Evolutionary conservation across 1,140 invertebrate species (phyloP).

Genomic region (Proctacanthus coquilletti): DNA sequence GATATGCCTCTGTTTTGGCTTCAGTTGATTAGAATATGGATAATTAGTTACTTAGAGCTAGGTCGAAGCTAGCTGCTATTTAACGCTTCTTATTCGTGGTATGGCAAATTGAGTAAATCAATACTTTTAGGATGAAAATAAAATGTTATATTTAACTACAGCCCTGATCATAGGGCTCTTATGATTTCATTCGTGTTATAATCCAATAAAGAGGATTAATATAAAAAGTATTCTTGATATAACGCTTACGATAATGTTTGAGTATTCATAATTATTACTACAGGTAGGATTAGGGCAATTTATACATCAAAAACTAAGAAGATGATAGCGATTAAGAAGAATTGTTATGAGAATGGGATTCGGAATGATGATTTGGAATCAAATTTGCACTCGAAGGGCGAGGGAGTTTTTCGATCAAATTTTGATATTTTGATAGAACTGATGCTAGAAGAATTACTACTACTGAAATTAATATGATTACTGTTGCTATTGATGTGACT

Average conservation of each 20-base stretch:
- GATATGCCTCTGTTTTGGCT: slow-evolving; percentile 39
- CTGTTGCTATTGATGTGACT: slow-evolving; percentile 24
- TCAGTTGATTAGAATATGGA: slow-evolving; percentile 36
- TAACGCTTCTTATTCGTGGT: no score
- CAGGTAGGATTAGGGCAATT: no score
- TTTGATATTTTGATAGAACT: slow-evolving; percentile 35
- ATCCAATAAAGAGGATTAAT: no score
- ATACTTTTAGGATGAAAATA: slow-evolving; percentile 39
- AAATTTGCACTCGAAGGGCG: slow-evolving; percentile 47
- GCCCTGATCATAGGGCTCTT: no score
- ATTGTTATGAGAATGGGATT: slow-evolving; percentile 2
- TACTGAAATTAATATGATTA: slow-evolving; percentile 28
- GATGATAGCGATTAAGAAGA: no score
- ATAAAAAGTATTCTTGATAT: no score
- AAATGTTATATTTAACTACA: slow-evolving; percentile 41
- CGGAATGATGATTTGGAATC: slow-evolving; percentile 35
- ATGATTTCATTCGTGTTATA: no score
- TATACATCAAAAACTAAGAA: no score
- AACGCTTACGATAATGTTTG: no score
- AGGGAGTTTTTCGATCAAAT: slow-evolving; percentile 38
- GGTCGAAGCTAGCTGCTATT: slow-evolving; percentile 40
- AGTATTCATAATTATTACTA: no score
- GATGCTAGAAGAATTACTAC: slow-evolving; percentile 33
- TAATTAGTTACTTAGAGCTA: slow-evolving; percentile 33
- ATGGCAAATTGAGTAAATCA: slow-evolving; percentile 30